Evolutionary conservation across 2,113 vertebrate species (phyloP).

Genomic region (Syngnathus floridae): DNA sequence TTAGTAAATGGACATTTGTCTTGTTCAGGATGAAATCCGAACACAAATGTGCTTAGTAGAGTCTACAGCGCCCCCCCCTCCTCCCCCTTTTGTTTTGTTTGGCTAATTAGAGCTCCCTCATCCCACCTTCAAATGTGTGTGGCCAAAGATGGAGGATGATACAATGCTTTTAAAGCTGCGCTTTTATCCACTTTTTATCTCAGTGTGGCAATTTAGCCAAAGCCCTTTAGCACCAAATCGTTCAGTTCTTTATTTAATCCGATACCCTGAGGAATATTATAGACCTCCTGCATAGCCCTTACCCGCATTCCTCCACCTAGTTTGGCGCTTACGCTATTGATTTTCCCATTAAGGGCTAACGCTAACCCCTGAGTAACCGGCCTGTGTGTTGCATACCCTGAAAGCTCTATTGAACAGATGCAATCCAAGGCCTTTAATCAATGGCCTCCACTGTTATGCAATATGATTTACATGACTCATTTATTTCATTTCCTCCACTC

Average conservation of each 20-base stretch:
- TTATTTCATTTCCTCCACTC: slow-evolving; percentile 36
- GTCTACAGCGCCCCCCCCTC: not conserved
- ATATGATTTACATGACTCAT: slow-evolving; percentile 63
- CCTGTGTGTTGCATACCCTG: slow-evolving; percentile 55
- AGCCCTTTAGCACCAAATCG: slow-evolving; percentile 61
- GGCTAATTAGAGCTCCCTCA: slow-evolving; percentile 16
- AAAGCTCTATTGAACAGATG: slow-evolving; percentile 62
- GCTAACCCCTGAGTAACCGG: slow-evolving; percentile 67
- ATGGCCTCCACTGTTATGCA: slow-evolving; percentile 60
- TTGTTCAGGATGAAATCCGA: slow-evolving; percentile 5
- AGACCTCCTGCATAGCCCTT: slow-evolving; percentile 64
- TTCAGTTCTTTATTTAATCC: slow-evolving; percentile 69
- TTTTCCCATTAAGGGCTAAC: slow-evolving; percentile 70
- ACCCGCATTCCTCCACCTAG: slow-evolving; percentile 69
- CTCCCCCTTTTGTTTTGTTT: slow-evolving; percentile 10
- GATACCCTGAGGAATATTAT: slow-evolving; percentile 65
- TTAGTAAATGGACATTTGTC: not conserved
- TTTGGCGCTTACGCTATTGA: slow-evolving; percentile 67
- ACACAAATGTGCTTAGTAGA: slow-evolving; percentile 1
- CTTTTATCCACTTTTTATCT: slow-evolving; percentile 55
- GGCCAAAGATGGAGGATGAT: slow-evolving; percentile 30
- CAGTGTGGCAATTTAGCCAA: slow-evolving; percentile 60
- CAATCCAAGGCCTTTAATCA: slow-evolving; percentile 63
- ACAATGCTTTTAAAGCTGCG: slow-evolving; percentile 41
- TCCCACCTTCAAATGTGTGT: slow-evolving; percentile 20